Evolutionary conservation across 2,113 vertebrate species (phyloP).

Genomic region (Ia io): DNA sequence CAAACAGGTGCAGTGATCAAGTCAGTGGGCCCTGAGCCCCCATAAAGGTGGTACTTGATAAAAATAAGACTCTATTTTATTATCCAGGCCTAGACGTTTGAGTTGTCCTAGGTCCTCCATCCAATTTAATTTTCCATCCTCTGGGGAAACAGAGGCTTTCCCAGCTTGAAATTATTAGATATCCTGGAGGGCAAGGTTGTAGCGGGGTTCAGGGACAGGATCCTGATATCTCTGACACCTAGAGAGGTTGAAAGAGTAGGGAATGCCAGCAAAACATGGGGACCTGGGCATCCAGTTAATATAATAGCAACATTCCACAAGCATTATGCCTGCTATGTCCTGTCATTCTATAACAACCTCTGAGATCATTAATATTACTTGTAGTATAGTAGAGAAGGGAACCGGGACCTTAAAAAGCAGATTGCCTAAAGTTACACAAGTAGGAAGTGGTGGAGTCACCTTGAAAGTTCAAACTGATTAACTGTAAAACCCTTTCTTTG

Average conservation of each 20-base stretch:
- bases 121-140: not conserved
- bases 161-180: constrained; percentile 19
- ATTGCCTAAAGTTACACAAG: not conserved
- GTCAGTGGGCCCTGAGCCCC: not conserved
- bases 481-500: not conserved
- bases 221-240: not conserved
- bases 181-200: not conserved
- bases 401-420: not conserved
- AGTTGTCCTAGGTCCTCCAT: not conserved
- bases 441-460: not conserved
- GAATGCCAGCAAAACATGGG: not conserved
- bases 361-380: not conserved
- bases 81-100: not conserved
- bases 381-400: not conserved
- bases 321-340: not conserved
- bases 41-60: not conserved
- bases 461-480: not conserved
- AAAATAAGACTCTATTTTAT: not conserved
- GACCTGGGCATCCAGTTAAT: not conserved
- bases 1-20: not conserved
- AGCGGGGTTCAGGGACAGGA: not conserved
- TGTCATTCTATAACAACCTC: not conserved
- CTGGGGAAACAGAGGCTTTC: not conserved
- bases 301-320: not conserved
- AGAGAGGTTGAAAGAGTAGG: not conserved